A percentile compares a stretch with the other conserved stretches of the same genome.
phyloP scores from a whole-genome alignment of 2,888 invertebrate species.

The Dryadula phaetusa region DNA sequence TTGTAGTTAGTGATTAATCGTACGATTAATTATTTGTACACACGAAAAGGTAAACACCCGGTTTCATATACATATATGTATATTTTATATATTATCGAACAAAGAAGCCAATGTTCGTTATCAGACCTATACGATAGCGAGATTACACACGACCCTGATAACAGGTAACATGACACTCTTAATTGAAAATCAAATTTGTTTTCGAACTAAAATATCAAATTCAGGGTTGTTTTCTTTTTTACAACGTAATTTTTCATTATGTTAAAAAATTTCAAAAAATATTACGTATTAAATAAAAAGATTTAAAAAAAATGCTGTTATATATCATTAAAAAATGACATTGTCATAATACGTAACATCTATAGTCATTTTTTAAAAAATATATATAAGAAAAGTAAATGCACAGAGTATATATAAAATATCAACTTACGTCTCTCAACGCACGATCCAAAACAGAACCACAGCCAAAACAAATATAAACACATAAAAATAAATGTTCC shows the following conservation, averaged over 20 bases:
- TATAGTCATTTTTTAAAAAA: too few species aligned
- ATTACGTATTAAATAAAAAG: too few species aligned
- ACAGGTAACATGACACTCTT: constrained; percentile 6
- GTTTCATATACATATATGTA: background rate
- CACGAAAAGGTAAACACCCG: background rate
- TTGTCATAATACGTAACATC: too few species aligned
- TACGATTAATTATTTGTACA: background rate
- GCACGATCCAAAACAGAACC: constrained; percentile 74
- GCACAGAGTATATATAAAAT: background rate
- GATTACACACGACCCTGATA: constrained; percentile 14
- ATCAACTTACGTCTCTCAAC: constrained; percentile 63
- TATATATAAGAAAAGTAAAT: background rate
- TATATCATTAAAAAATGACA: too few species aligned
- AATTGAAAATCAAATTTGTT: constrained; percentile 8
- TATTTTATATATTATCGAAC: background rate
- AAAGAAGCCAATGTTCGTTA: constrained; percentile 17
- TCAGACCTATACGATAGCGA: constrained; percentile 16
- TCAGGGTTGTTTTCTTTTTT: background rate
- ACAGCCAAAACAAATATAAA: constrained; percentile 70
- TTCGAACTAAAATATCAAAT: background rate
- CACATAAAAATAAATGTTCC: constrained; percentile 65
- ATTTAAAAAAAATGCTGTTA: too few species aligned
- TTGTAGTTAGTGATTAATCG: too few species aligned
- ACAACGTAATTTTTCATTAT: too few species aligned
- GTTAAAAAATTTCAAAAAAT: background rate